Conservation (phyloP, 2,888 invertebrate species). For the Polyploca ridens region DNA sequence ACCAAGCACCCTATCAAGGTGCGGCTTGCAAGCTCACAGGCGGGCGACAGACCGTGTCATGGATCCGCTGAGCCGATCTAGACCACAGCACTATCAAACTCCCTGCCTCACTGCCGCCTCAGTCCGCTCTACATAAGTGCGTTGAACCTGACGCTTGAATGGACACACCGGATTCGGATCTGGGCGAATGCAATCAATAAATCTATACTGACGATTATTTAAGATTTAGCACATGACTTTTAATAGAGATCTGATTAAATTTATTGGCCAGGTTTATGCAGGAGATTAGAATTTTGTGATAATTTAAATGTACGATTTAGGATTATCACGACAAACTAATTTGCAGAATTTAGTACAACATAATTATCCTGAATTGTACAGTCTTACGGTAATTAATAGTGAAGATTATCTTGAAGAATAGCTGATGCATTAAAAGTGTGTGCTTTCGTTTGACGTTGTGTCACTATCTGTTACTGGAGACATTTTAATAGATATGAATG, state of each 20-base stretch:
- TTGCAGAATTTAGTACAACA: not conserved
- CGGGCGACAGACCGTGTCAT: conserved; percentile 68
- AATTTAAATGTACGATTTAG: not conserved
- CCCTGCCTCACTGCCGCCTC: conserved; percentile 18
- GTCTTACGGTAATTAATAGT: too few species aligned
- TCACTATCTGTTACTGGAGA: too few species aligned
- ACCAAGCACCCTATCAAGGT: conserved; percentile 15
- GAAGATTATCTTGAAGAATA: too few species aligned
- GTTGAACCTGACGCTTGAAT: conserved; percentile 48
- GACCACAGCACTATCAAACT: conserved; percentile 46
- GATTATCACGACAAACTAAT: not conserved
- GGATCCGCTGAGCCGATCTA: conserved; percentile 52
- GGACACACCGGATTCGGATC: conserved; percentile 29
- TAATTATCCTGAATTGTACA: not conserved
- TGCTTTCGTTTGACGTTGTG: too few species aligned
- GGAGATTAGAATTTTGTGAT: not conserved
- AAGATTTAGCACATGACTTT: not conserved
- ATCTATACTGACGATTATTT: conserved; percentile 12
- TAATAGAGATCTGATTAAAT: not conserved
- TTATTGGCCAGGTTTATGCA: not conserved
- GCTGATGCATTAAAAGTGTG: not conserved
- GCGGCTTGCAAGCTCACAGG: conserved; percentile 41
- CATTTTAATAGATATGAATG: not conserved
- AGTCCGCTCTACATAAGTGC: conserved; percentile 31
- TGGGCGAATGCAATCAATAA: conserved; percentile 22